These are phyloP conservation scores for Diadophis punctatus DNA, from an alignment of 2,113 vertebrate genomes.

Conservation along the genomic window DNA sequence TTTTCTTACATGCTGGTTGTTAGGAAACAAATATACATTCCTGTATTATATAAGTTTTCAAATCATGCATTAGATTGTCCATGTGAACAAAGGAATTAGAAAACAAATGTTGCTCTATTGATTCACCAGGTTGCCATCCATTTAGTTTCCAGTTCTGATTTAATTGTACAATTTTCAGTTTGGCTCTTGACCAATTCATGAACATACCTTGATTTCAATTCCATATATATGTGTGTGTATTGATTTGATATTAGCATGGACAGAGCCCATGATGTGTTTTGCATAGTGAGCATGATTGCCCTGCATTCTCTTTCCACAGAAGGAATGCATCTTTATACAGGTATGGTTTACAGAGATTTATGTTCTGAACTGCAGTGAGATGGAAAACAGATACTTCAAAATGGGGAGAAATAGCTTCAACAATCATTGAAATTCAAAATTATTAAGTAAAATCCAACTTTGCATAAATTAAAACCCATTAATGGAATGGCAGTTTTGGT, in stretches of 20 bases:
- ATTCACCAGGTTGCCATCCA: background rate
- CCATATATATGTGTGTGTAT: background rate
- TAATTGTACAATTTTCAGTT: background rate
- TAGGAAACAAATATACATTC: background rate
- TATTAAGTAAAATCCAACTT: background rate
- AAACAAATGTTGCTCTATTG: background rate
- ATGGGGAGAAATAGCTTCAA: background rate
- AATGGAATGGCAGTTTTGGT: background rate
- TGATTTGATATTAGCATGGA: background rate
- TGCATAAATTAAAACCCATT: background rate
- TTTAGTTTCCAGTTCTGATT: background rate
- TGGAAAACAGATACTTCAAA: background rate
- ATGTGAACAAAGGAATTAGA: background rate
- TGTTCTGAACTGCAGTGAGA: background rate
- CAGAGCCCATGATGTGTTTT: background rate
- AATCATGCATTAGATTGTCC: background rate
- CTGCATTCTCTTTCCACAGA: background rate
- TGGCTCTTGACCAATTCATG: background rate
- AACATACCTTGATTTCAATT: background rate
- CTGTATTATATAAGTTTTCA: background rate
- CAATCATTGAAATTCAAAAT: background rate
- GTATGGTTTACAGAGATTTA: background rate
- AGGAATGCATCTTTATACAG: background rate
- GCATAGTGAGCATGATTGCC: background rate
- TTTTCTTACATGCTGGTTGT: slow-evolving; percentile 10